A percentile compares a stretch with the other conserved stretches of the same genome.
These are phyloP conservation scores for Chrosomus eos DNA, from an alignment of 2,797 vertebrate genomes.

Conservation along the genomic window DNA sequence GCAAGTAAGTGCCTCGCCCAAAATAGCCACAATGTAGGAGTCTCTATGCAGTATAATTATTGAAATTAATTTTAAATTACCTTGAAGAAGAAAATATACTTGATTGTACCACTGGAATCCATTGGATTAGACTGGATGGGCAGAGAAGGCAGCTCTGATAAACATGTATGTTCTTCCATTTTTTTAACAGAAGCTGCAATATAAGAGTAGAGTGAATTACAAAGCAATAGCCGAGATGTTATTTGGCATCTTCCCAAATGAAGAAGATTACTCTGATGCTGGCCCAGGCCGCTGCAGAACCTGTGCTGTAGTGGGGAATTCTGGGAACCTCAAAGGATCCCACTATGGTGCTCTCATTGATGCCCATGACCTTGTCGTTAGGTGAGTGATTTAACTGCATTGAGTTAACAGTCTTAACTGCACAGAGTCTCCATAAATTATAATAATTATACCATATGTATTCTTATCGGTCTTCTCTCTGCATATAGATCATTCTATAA, in stretches of 20 bases:
- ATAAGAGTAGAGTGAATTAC: constrained; percentile 15
- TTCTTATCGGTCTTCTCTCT: background rate
- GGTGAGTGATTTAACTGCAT: constrained; percentile 61
- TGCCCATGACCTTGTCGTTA: constrained; percentile 69
- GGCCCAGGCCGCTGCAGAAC: constrained; percentile 66
- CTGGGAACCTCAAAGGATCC: constrained; percentile 73
- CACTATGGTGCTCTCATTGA: constrained; percentile 71
- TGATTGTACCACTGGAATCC: background rate
- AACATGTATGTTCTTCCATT: background rate
- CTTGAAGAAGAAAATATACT: background rate
- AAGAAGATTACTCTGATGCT: constrained; percentile 61
- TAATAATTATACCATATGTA: background rate
- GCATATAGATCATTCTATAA: background rate
- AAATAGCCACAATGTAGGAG: background rate
- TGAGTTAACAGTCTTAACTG: background rate
- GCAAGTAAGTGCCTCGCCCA: constrained; percentile 14
- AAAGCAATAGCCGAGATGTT: constrained; percentile 66
- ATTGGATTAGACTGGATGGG: background rate
- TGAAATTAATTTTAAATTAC: background rate
- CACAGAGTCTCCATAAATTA: background rate
- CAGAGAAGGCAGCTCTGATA: background rate
- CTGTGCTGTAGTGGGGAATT: constrained; percentile 83
- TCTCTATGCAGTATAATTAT: background rate
- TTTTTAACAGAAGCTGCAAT: constrained; percentile 44
- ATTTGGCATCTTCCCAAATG: constrained; percentile 73